Base-by-base conservation (phyloP, 2,888 invertebrate species). In the Pachymerium ferrugineum region DNA sequence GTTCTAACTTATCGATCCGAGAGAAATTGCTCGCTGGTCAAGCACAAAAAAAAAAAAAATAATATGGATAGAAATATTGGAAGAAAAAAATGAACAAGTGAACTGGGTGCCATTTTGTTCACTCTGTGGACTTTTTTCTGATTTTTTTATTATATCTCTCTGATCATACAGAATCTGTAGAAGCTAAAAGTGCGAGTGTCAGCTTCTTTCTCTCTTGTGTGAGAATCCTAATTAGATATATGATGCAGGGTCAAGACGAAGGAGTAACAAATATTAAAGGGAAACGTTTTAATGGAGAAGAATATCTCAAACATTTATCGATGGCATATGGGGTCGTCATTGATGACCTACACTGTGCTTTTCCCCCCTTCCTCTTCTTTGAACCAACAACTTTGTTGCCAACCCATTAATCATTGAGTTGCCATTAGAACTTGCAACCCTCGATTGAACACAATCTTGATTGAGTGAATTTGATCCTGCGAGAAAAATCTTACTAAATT, bases 311-410 rank as follows among this genome's bases (percentile, higher is more conserved):
- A 47, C 22, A 47, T 47, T 47, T 47, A 47, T 47, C 47, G 47
- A 47, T 47, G 47, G 47, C 47, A 47, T 47, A 16, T 47, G 22
- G 47, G 47, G 47, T 47, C 47, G 22, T 47, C 47, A 22, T 22
- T 22, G 47, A 47, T 47, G 47, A 47, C 47, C 47, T 22, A 22
- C 47, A 19, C 47, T 47, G 19, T 47, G 8, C 47, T 47, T n/a
- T 47, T 47, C 47, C 22, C 47, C 10, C 22, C 16, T 22, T 47
- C 16, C 16, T 47, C 47, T 47, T 22, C 47, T 47, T 8, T 47
- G 16, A 47, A 47, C 47, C 47, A 47, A 47, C 47, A 47, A 47
- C 47, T 47, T 47, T 47, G 47, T 47, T 47, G 47, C 47, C 47
- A 47, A 47, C 47, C 1, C 47, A 47, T 47, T 47, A 47, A 47